Percentiles rank a stretch among this genome's conserved stretches.
phyloP scores from a whole-genome alignment of 2,797 vertebrate genomes.

The Sebastes oblongus region DNA sequence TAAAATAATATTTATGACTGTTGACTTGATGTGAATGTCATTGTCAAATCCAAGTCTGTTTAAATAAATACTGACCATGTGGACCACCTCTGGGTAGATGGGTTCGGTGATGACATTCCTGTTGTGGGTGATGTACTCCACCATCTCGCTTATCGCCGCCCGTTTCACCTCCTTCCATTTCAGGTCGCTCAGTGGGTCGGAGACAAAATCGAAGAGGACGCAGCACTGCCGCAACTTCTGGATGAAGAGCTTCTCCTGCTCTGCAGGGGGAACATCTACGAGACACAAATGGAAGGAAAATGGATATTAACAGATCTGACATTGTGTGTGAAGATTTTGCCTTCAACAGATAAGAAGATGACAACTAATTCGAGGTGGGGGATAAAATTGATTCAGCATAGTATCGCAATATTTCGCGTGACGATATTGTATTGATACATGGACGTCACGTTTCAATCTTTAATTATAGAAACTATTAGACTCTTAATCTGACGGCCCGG shows the following conservation, averaged over 20 bases:
- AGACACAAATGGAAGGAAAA: neutral
- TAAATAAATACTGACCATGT: conserved; percentile 88
- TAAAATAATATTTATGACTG: neutral
- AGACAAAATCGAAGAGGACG: conserved; percentile 97
- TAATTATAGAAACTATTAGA: too few species aligned
- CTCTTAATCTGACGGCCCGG: too few species aligned
- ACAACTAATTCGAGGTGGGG: too few species aligned
- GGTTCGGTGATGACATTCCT: conserved; percentile 97
- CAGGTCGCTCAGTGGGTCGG: conserved; percentile 94
- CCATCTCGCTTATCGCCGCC: conserved; percentile 96
- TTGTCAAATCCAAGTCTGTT: neutral
- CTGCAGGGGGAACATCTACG: conserved; percentile 93
- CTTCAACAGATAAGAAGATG: neutral
- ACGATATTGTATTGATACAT: too few species aligned
- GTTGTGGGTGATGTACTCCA: conserved; percentile 97
- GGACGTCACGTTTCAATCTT: too few species aligned
- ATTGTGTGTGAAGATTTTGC: neutral
- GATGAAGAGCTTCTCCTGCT: conserved; percentile 98
- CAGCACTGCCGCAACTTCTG: conserved; percentile 98
- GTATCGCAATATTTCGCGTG: too few species aligned
- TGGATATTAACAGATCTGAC: neutral
- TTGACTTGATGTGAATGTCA: neutral
- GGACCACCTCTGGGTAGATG: conserved; percentile 95
- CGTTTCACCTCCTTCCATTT: conserved; percentile 98
- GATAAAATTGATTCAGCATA: too few species aligned